Conservation (phyloP, 1,140 invertebrate species). For the Ips nitidus region DNA sequence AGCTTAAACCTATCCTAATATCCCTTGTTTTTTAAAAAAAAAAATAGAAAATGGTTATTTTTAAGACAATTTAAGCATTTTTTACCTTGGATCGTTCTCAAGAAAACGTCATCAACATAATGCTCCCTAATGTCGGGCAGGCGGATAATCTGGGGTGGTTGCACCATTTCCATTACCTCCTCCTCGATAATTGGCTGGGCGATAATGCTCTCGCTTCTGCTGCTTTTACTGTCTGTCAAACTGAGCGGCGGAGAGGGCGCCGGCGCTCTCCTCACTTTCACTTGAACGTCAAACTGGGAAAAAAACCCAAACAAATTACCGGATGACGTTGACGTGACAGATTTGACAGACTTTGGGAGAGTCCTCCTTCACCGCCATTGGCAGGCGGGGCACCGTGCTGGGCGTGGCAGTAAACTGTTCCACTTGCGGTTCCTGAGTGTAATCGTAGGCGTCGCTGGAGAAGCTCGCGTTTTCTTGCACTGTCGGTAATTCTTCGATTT, state of each 20-base stretch:
- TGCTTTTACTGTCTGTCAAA: conserved; percentile 62
- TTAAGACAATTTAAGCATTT: no score
- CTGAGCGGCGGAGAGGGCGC: conserved; percentile 62
- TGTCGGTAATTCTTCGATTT: conserved; percentile 72
- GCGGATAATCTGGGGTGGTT: conserved; percentile 65
- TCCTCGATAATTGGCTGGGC: conserved; percentile 59
- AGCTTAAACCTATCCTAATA: no score
- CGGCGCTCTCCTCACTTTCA: conserved; percentile 72
- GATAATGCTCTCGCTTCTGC: conserved; percentile 58
- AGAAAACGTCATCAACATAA: conserved; percentile 82
- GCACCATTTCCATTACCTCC: conserved; percentile 70
- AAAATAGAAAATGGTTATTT: no score
- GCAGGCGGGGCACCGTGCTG: conserved; percentile 20
- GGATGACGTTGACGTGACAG: not conserved
- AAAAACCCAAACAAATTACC: not conserved
- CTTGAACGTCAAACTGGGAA: conserved; percentile 80
- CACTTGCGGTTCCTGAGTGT: conserved; percentile 49
- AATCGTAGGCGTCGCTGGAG: conserved; percentile 58
- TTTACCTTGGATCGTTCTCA: conserved; percentile 67
- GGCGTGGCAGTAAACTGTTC: conserved; percentile 27
- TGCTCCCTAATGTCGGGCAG: conserved; percentile 76
- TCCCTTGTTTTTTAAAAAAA: not conserved
- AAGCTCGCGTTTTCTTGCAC: conserved; percentile 62
- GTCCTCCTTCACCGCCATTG: conserved; percentile 28
- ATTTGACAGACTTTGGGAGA: conserved; percentile 18